Evolutionary conservation across 2,888 invertebrate species (phyloP).

Genomic region (Amphiduros pacificus): DNA sequence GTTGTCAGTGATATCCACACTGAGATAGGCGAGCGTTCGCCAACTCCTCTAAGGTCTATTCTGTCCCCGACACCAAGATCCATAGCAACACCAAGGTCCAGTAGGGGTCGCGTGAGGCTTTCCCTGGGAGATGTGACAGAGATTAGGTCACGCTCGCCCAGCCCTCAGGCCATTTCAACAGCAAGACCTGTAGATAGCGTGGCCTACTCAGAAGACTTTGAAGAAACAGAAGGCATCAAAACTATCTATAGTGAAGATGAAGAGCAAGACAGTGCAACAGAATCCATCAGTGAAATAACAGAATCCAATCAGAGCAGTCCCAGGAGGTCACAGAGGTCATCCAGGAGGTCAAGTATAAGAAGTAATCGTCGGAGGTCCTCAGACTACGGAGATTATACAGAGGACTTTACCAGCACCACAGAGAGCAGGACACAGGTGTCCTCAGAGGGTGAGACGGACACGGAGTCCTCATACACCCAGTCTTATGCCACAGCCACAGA

Average conservation of each 20-base stretch:
- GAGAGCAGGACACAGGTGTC: no score
- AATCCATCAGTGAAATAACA: conserved; percentile 19
- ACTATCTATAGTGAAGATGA: conserved; percentile 31
- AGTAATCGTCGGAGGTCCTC: conserved; percentile 32
- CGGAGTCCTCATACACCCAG: no score
- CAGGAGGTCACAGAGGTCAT: no score
- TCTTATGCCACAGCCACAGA: no score
- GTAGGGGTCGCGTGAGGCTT: conserved; percentile 20
- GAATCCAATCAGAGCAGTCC: conserved; percentile 8
- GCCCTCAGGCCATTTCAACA: conserved; percentile 27
- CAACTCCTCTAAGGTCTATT: conserved; percentile 27
- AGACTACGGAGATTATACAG: no score
- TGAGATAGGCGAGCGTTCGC: not conserved
- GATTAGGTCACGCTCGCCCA: conserved; percentile 28
- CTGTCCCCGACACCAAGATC: conserved; percentile 23
- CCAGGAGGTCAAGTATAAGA: no score
- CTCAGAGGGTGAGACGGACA: no score
- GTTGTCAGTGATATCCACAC: not conserved
- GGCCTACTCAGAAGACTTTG: conserved; percentile 46
- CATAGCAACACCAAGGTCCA: conserved; percentile 26
- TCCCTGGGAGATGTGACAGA: conserved; percentile 25
- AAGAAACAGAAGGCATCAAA: conserved; percentile 36
- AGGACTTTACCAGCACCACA: no score
- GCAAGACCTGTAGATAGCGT: conserved; percentile 16
- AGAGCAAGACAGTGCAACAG: conserved; percentile 23